Evolutionary conservation across 2,113 vertebrate genomes (phyloP).

Genomic region (Notarius lentiginosus): DNA sequence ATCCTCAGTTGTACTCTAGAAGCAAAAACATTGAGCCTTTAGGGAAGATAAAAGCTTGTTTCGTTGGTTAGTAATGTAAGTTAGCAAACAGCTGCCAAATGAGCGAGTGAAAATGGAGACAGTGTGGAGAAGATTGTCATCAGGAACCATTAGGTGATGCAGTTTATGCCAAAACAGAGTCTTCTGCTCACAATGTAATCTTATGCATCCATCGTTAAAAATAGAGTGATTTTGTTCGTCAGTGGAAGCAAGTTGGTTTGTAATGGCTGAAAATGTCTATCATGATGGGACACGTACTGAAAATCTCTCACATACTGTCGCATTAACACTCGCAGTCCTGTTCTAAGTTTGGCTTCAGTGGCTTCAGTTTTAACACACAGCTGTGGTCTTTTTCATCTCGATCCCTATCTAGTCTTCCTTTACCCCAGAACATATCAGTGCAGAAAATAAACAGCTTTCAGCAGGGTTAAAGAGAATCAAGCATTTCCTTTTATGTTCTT

Average conservation of each 20-base stretch:
- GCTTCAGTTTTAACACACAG: constrained; percentile 30
- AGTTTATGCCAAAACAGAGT: constrained; percentile 19
- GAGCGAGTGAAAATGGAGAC: constrained; percentile 19
- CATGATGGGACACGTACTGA: not conserved
- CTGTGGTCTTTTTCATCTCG: constrained; percentile 48
- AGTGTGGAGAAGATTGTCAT: constrained; percentile 14
- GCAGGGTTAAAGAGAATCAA: constrained; percentile 27
- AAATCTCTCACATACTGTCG: constrained; percentile 18
- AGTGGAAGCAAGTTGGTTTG: constrained; percentile 8
- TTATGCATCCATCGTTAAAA: not conserved
- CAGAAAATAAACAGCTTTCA: constrained; percentile 49
- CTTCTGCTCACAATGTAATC: constrained; percentile 19
- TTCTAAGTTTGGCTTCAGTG: constrained; percentile 29
- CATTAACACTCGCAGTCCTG: constrained; percentile 9
- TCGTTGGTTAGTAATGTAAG: constrained; percentile 23
- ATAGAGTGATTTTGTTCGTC: not conserved
- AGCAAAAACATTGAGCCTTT: constrained; percentile 15
- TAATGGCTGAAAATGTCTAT: constrained; percentile 26
- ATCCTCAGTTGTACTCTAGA: constrained; percentile 35
- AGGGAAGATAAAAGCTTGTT: constrained; percentile 20
- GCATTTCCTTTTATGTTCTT: constrained; percentile 54
- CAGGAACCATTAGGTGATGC: not conserved
- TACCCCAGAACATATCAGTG: constrained; percentile 55
- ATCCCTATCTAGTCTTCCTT: constrained; percentile 27
- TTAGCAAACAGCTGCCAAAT: constrained; percentile 34